Evolutionary conservation across 2,113 vertebrate species (phyloP).

Genomic region (Prinia subflava): DNA sequence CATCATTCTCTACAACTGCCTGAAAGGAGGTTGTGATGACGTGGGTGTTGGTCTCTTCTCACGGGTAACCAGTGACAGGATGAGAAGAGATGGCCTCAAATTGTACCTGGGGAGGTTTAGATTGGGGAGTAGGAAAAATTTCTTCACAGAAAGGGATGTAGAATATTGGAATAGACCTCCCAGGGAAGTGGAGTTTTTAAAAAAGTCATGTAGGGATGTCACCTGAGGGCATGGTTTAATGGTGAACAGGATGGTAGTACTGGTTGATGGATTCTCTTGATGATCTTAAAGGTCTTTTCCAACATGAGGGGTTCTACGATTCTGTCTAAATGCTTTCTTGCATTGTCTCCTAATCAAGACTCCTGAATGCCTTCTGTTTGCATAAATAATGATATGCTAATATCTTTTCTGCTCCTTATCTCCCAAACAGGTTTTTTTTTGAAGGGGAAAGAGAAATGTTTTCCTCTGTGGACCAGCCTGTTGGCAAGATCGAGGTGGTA

Average conservation of each 20-base stretch:
- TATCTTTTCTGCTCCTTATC: background rate
- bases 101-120: background rate
- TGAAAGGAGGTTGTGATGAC: background rate
- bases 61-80: no score
- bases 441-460: background rate
- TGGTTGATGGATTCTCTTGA: background rate
- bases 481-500: background rate
- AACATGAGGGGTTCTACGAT: accelerated
- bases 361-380: background rate
- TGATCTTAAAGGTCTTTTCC: background rate
- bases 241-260: background rate
- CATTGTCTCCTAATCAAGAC: background rate
- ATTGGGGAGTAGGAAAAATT: background rate
- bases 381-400: background rate
- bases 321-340: background rate
- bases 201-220: background rate
- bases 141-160: background rate
- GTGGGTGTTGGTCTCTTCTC: background rate
- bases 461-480: background rate
- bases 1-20: background rate
- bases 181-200: background rate
- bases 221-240: background rate
- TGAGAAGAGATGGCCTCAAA: background rate
- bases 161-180: background rate
- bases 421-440: background rate